Conservation (phyloP, 2,888 invertebrate species). For the Latrodectus hesperus region DNA sequence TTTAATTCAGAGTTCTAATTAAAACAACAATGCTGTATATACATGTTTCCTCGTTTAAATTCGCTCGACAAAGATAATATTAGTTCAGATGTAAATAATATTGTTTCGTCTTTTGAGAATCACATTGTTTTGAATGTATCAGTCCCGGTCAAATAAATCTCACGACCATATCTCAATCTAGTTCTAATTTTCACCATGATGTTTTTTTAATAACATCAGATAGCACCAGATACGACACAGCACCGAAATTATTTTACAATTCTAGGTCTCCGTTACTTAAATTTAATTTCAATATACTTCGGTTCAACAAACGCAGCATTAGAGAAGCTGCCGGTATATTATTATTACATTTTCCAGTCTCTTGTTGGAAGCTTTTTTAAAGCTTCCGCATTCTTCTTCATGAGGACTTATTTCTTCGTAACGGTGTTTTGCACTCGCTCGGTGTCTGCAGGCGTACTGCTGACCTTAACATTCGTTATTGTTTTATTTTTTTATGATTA, state of each 20-base stretch:
- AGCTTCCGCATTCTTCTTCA: conserved; percentile 61
- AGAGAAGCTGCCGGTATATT: background rate
- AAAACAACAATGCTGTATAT: too few relatives aligned
- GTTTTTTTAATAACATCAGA: background rate
- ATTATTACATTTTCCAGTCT: too few relatives aligned
- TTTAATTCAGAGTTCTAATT: too few relatives aligned
- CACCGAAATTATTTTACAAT: background rate
- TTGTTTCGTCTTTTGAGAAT: background rate
- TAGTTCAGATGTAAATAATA: background rate
- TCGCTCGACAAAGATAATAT: too few relatives aligned
- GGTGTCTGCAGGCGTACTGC: conserved; percentile 44
- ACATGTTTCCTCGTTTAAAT: too few relatives aligned
- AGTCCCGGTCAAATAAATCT: background rate
- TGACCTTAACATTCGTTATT: conserved; percentile 62
- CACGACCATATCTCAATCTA: background rate
- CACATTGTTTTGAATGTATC: background rate
- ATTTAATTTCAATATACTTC: background rate
- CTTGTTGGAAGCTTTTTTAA: background rate
- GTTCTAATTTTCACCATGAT: background rate
- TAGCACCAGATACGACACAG: background rate
- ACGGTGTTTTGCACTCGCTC: conserved; percentile 60
- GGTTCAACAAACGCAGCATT: background rate
- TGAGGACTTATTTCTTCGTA: conserved; percentile 42
- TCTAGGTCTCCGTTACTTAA: background rate
- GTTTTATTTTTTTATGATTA: conserved; percentile 11